Evolutionary conservation across 2,797 vertebrate species (phyloP).

Genomic region (Dermochelys coriacea): DNA sequence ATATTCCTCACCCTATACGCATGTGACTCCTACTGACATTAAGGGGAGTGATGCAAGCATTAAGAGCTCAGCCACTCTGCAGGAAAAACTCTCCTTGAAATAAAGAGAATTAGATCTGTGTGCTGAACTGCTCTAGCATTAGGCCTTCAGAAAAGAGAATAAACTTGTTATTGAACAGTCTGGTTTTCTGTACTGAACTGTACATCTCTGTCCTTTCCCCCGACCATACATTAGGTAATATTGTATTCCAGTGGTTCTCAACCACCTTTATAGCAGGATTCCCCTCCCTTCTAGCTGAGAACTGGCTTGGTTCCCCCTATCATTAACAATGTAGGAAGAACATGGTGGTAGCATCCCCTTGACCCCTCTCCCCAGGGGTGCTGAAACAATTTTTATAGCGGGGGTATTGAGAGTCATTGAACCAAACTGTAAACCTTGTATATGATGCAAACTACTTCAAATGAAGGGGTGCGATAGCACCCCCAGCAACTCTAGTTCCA

Average conservation of each 20-base stretch:
- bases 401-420: too few relatives aligned
- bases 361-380: too few relatives aligned
- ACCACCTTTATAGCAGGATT: not conserved
- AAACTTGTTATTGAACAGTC: fast-evolving
- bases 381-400: not conserved
- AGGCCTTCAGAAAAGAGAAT: not conserved
- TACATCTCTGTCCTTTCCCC: not conserved
- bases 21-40: not conserved
- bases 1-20: not conserved
- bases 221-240: not conserved
- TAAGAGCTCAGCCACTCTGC: fast-evolving
- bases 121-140: not conserved
- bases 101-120: not conserved
- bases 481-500: too few relatives aligned
- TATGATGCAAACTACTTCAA: too few relatives aligned
- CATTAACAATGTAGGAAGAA: not conserved
- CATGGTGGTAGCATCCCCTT: not conserved
- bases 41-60: not conserved
- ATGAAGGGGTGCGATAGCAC: too few relatives aligned
- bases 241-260: not conserved
- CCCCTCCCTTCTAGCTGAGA: fast-evolving
- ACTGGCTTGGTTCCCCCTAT: not conserved
- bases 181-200: not conserved
- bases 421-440: too few relatives aligned
- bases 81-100: not conserved